These are phyloP conservation scores for Botia kubotai DNA, from an alignment of 2,797 vertebrate genomes.

Conservation along the genomic window DNA sequence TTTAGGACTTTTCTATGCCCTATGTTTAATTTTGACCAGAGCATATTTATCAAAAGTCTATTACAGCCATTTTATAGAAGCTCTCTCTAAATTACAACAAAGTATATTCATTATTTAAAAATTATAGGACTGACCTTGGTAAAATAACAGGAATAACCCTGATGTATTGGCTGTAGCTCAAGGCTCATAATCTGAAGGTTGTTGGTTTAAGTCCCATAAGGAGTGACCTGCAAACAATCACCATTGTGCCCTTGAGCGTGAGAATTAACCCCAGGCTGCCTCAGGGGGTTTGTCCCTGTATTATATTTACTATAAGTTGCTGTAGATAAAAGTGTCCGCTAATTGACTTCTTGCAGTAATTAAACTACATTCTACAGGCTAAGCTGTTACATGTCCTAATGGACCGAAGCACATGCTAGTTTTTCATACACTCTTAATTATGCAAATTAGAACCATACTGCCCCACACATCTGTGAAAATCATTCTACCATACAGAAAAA, in stretches of 20 bases:
- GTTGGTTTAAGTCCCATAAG: background rate
- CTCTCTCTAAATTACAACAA: background rate
- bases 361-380: background rate
- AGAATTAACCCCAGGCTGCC: background rate
- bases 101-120: background rate
- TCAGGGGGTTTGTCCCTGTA: background rate
- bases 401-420: background rate
- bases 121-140: background rate
- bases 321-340: background rate
- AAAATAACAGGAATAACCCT: background rate
- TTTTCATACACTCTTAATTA: background rate
- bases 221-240: background rate
- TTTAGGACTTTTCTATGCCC: background rate
- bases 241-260: background rate
- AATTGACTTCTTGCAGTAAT: background rate
- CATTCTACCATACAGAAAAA: background rate
- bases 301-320: background rate
- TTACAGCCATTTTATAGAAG: background rate
- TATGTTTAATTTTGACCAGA: background rate
- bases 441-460: background rate
- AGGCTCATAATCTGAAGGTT: background rate
- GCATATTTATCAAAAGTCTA: background rate
- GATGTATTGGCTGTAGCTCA: constrained; percentile 6
- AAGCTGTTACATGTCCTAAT: background rate
- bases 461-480: background rate